These are phyloP conservation scores for Oryzias woworae DNA, from an alignment of 2,113 vertebrate genomes.

Conservation along the genomic window DNA sequence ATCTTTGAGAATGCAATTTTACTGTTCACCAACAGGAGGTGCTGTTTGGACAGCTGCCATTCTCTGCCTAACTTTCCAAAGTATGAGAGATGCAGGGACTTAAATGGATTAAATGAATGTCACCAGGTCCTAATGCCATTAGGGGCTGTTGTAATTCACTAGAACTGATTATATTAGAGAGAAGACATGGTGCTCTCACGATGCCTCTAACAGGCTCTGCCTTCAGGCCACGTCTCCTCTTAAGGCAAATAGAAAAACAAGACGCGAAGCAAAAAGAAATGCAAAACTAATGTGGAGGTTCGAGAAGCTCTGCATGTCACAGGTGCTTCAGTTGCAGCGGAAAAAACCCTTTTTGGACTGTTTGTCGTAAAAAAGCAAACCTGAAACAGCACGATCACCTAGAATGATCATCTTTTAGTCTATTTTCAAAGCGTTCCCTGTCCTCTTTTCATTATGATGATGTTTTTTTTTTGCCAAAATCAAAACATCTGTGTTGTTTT, in stretches of 20 bases:
- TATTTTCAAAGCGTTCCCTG: no score
- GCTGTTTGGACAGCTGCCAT: slow-evolving; percentile 48
- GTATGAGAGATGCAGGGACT: slow-evolving; percentile 22
- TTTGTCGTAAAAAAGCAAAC: no score
- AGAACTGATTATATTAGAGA: slow-evolving; percentile 77
- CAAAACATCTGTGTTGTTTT: no score
- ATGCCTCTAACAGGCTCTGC: slow-evolving; percentile 68
- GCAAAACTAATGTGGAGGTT: slow-evolving; percentile 1
- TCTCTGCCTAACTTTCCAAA: slow-evolving; percentile 15
- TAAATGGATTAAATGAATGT: slow-evolving; percentile 76
- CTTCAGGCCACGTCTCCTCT: slow-evolving; percentile 56
- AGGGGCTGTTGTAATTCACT: slow-evolving; percentile 70
- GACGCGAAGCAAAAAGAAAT: not conserved
- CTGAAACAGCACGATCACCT: no score
- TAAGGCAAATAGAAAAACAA: slow-evolving; percentile 51
- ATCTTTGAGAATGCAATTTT: slow-evolving; percentile 12
- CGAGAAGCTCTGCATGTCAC: no score
- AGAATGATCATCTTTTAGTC: no score
- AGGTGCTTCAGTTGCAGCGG: no score
- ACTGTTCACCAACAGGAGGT: slow-evolving; percentile 37
- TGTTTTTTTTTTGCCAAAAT: no score
- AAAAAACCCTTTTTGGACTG: no score
- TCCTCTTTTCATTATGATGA: no score
- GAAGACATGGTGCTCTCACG: slow-evolving; percentile 66
- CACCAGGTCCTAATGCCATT: slow-evolving; percentile 81